phyloP scores from a whole-genome alignment of 2,888 invertebrate species.

The Alcis repandata region DNA sequence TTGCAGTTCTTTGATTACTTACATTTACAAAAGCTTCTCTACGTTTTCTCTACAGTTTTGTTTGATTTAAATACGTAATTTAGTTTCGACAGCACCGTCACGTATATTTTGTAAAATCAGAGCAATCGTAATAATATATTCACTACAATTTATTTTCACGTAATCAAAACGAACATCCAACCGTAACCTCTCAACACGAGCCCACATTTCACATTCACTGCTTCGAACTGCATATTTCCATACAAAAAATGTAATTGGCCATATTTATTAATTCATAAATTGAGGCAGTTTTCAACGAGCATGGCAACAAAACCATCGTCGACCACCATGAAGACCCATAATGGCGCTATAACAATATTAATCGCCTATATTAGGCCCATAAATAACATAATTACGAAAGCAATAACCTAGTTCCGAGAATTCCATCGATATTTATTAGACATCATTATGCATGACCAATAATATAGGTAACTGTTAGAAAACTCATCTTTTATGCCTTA shows the following conservation, averaged over 20 bases:
- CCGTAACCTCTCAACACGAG: not conserved
- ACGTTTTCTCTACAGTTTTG: too few relatives aligned
- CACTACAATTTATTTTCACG: not conserved
- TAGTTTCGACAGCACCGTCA: too few relatives aligned
- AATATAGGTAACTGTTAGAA: slow-evolving; percentile 24
- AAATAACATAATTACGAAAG: slow-evolving; percentile 38
- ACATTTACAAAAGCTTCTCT: too few relatives aligned
- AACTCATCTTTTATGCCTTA: slow-evolving; percentile 23
- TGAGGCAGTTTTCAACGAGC: slow-evolving; percentile 27
- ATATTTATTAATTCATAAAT: slow-evolving; percentile 29
- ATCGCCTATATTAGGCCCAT: slow-evolving; percentile 28
- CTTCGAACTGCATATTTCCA: not conserved
- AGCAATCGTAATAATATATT: too few relatives aligned
- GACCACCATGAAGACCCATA: slow-evolving; percentile 31
- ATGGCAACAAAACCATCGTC: slow-evolving; percentile 15
- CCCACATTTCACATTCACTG: not conserved
- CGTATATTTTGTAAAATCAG: too few relatives aligned
- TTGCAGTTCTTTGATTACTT: too few relatives aligned
- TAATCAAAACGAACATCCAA: not conserved
- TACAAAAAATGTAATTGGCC: not conserved
- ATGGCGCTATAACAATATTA: slow-evolving; percentile 36
- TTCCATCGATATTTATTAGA: slow-evolving; percentile 32
- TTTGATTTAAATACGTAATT: too few relatives aligned
- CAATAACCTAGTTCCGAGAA: slow-evolving; percentile 33
- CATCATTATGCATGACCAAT: slow-evolving; percentile 29